Conservation (phyloP, 92 coral and sea anemone genomes). For the Umimayanthus chanpuru region DNA sequence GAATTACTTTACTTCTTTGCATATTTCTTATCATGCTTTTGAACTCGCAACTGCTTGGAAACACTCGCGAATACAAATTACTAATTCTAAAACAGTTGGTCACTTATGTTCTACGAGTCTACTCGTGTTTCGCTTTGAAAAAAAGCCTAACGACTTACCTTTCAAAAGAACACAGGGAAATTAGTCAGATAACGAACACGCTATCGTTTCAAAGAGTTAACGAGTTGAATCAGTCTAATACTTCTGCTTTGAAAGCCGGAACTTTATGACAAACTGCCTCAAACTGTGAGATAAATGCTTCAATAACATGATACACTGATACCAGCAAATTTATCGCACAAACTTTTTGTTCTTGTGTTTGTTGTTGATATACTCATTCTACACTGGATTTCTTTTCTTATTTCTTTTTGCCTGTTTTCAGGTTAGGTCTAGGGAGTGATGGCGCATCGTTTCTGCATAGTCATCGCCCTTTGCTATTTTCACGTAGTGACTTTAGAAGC, state of each 20-base stretch:
- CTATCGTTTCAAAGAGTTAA: background rate
- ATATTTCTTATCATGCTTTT: too few relatives aligned
- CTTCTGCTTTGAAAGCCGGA: background rate
- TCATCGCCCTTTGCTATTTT: background rate
- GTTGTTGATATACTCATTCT: background rate
- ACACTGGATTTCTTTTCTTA: background rate
- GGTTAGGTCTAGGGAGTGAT: background rate
- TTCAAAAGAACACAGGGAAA: background rate
- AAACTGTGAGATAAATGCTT: background rate
- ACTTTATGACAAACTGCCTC: background rate
- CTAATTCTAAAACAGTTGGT: background rate
- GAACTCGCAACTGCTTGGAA: too few relatives aligned
- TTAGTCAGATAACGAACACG: too few relatives aligned
- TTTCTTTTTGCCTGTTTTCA: background rate
- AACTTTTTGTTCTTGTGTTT: background rate
- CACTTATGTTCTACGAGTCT: background rate
- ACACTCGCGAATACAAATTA: background rate
- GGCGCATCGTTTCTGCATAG: background rate
- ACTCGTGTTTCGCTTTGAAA: background rate
- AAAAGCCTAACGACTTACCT: background rate
- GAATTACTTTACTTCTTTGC: background rate
- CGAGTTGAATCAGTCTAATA: background rate
- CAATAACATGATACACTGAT: background rate
- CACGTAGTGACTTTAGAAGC: background rate
- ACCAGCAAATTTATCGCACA: background rate